Percentiles rank a stretch among this genome's conserved stretches.
Conservation (phyloP, 2,797 vertebrate species). For the Numenius phaeopus region DNA sequence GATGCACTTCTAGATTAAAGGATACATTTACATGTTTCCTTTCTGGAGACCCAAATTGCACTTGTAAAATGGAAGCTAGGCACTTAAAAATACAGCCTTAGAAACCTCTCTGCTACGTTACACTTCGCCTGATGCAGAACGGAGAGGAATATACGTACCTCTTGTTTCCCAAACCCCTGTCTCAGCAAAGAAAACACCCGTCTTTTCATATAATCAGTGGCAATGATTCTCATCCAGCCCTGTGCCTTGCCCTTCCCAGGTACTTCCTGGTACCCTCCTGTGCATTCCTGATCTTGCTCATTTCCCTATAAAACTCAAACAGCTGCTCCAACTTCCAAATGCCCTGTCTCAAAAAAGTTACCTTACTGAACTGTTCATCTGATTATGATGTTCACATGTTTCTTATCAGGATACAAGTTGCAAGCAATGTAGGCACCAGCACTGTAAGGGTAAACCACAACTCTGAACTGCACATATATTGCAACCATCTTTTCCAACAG, state of each 20-base stretch:
- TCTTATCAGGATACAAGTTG: neutral
- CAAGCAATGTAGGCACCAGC: neutral
- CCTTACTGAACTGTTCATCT: neutral
- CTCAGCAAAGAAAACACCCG: neutral
- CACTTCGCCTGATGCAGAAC: neutral
- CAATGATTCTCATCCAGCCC: neutral
- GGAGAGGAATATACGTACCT: neutral
- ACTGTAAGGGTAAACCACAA: neutral
- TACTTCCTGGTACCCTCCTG: neutral
- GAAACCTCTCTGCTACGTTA: neutral
- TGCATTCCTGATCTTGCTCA: neutral
- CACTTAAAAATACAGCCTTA: neutral
- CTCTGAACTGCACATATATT: neutral
- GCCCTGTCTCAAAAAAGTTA: neutral
- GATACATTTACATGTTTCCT: neutral
- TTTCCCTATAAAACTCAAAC: neutral
- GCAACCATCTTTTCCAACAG: neutral
- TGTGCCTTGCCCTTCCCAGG: neutral
- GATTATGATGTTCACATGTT: neutral
- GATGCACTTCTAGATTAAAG: neutral
- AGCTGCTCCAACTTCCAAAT: neutral
- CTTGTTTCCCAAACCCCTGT: neutral
- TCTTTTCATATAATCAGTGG: neutral
- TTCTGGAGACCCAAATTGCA: neutral
- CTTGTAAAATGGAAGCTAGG: neutral